These are phyloP conservation scores for Coreoperca whiteheadi DNA, from an alignment of 2,113 vertebrate species.

Conservation along the genomic window DNA sequence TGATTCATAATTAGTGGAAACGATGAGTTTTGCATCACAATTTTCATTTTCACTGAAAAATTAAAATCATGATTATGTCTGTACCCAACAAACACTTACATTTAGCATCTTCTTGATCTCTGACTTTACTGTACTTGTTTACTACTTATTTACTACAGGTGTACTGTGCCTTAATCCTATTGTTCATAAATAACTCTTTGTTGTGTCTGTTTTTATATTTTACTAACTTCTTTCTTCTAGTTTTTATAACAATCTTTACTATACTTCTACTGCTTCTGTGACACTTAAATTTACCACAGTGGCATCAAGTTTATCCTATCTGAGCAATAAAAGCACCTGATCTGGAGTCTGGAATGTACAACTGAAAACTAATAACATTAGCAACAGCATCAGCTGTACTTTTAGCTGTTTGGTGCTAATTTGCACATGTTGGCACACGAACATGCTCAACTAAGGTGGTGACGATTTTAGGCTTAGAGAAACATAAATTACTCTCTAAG, in stretches of 20 bases:
- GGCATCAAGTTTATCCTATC: background rate
- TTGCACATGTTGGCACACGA: background rate
- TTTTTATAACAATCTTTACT: conserved; percentile 15
- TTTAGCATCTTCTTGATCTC: background rate
- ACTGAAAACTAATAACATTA: background rate
- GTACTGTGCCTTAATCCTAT: too few species aligned
- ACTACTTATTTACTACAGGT: background rate
- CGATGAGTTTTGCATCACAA: too few species aligned
- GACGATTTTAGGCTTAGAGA: too few species aligned
- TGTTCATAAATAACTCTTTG: background rate
- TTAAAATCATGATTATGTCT: too few species aligned
- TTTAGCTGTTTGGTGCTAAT: background rate
- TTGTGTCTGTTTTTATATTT: background rate
- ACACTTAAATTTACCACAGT: background rate
- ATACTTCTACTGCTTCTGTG: background rate
- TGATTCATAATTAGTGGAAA: too few species aligned
- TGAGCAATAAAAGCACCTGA: background rate
- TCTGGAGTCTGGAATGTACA: background rate
- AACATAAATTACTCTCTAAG: too few species aligned
- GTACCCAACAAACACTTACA: too few species aligned
- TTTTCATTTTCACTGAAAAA: too few species aligned
- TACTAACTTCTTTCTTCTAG: conserved; percentile 7
- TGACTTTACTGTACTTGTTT: background rate
- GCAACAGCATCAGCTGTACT: background rate
- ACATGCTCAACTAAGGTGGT: background rate